Percentiles rank a stretch among this genome's conserved stretches.
These are phyloP conservation scores for Bubo scandiacus DNA, from an alignment of 2,113 vertebrate species.

Conservation along the genomic window DNA sequence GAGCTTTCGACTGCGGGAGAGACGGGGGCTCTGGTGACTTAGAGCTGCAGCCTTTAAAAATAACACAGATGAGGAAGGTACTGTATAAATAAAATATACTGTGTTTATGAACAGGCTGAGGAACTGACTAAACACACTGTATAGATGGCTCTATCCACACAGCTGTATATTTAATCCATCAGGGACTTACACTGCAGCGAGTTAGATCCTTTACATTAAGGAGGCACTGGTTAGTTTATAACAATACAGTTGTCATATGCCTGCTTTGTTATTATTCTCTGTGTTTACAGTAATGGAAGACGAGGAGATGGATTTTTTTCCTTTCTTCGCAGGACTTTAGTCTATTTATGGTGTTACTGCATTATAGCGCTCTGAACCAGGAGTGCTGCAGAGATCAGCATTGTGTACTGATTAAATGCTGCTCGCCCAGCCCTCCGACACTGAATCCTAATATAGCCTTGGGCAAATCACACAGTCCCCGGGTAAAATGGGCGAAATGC, in stretches of 20 bases:
- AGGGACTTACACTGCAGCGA: background rate
- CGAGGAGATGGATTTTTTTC: background rate
- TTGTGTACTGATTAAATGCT: background rate
- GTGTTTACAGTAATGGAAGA: background rate
- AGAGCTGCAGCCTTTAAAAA: slow-evolving; percentile 22
- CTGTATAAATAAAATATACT: slow-evolving; percentile 6
- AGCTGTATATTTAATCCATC: slow-evolving; percentile 42
- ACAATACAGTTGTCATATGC: background rate
- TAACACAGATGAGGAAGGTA: slow-evolving; percentile 17
- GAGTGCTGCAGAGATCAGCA: slow-evolving; percentile 36
- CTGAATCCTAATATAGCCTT: background rate
- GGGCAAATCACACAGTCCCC: background rate
- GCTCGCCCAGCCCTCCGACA: background rate
- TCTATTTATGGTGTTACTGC: slow-evolving; percentile 21
- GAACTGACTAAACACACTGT: background rate
- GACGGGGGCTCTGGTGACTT: background rate
- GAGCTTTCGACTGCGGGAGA: slow-evolving; percentile 4
- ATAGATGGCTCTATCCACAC: background rate
- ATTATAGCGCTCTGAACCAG: background rate
- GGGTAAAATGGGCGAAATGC: background rate
- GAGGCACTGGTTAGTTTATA: slow-evolving; percentile 1
- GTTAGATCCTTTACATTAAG: slow-evolving; percentile 5
- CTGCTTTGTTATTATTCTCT: background rate
- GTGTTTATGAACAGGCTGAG: slow-evolving; percentile 26
- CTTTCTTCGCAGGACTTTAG: slow-evolving; percentile 23